phyloP scores from a whole-genome alignment of 2,888 invertebrate genomes.

The Spisula subtruncata region DNA sequence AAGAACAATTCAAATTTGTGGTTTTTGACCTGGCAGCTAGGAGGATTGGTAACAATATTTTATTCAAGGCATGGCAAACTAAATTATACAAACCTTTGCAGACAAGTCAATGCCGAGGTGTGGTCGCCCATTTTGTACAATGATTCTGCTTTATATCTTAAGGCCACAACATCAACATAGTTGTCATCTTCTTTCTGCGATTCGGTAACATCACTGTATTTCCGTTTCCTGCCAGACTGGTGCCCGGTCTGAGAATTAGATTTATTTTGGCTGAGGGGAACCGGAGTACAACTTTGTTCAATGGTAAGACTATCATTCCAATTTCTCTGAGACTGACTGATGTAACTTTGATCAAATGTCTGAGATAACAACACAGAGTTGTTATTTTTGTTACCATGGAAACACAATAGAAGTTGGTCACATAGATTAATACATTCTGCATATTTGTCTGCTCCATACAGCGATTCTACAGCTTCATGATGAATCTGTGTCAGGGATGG shows the following conservation, averaged over 20 bases:
- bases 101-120: constrained; percentile 62
- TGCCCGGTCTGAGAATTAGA: constrained; percentile 15
- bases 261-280: background rate
- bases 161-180: constrained; percentile 58
- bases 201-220: constrained; percentile 6
- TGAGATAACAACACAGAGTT: constrained; percentile 19
- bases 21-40: too few species aligned
- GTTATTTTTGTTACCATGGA: constrained; percentile 41
- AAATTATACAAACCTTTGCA: constrained; percentile 60
- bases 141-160: constrained; percentile 72
- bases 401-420: constrained; percentile 67
- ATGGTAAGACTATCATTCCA: background rate
- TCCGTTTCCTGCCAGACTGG: constrained; percentile 31
- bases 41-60: too few species aligned
- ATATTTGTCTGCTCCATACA: constrained; percentile 66
- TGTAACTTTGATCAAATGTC: constrained; percentile 37
- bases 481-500: constrained; percentile 69
- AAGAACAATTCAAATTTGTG: too few species aligned
- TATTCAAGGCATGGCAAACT: too few species aligned
- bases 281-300: constrained; percentile 2
- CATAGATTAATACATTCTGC: constrained; percentile 71
- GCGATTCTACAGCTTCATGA: constrained; percentile 61
- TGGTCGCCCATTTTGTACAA: constrained; percentile 68
- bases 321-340: background rate
- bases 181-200: constrained; percentile 31